Conservation (phyloP, 2,888 invertebrate species). For the Venusia cambrica region DNA sequence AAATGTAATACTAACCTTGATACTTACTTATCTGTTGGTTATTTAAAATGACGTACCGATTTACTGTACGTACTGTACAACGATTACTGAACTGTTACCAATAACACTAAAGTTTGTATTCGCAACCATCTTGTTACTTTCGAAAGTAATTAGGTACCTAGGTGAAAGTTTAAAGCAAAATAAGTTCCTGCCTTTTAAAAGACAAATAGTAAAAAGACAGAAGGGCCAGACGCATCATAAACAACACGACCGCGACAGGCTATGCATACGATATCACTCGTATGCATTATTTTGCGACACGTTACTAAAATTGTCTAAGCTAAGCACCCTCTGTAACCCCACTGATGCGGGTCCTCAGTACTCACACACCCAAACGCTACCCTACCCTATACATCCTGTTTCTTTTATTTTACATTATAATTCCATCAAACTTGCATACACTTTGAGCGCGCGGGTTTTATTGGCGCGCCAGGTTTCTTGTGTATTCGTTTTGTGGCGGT, state of each 20-base stretch:
- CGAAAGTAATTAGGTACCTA: no score
- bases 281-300: conserved; percentile 67
- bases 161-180: conserved; percentile 25
- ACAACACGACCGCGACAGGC: conserved; percentile 45
- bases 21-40: no score
- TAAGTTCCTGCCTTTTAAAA: conserved; percentile 35
- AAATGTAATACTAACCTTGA: no score
- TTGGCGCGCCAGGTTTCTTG: conserved; percentile 25
- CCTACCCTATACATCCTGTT: conserved; percentile 59
- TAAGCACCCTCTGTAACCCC: conserved; percentile 60
- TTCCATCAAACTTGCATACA: conserved; percentile 31
- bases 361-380: conserved; percentile 43
- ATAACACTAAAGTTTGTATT: no score
- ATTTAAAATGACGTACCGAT: no score
- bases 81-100: no score
- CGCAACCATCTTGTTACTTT: no score
- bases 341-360: conserved; percentile 35
- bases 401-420: conserved; percentile 36
- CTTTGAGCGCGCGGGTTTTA: conserved; percentile 28
- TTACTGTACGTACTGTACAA: no score
- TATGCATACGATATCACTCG: conserved; percentile 54
- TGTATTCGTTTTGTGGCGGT: conserved; percentile 27
- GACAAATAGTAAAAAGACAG: conserved; percentile 38
- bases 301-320: conserved; percentile 78
- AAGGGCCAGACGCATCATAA: conserved; percentile 40